Conservation (phyloP, 2,888 invertebrate genomes). For the Deilephila elpenor region DNA sequence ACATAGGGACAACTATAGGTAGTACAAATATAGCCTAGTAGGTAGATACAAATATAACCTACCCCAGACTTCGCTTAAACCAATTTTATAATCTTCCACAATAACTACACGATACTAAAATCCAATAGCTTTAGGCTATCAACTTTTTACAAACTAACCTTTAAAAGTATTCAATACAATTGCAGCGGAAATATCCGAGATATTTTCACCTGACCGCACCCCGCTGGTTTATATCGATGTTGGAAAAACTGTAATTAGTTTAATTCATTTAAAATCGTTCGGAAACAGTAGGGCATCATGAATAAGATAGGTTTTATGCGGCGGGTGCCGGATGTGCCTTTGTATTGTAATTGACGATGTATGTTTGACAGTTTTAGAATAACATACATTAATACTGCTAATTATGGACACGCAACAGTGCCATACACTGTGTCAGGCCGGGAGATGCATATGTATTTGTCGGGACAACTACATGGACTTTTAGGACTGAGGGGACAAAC, state of each 20-base stretch:
- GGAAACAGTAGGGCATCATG: conserved; percentile 12
- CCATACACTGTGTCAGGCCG: too few species aligned
- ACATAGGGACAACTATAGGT: too few species aligned
- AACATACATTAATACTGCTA: too few species aligned
- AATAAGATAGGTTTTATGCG: background rate
- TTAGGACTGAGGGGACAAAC: too few species aligned
- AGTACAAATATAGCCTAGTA: too few species aligned
- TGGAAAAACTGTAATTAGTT: conserved; percentile 15
- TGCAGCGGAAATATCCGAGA: conserved; percentile 16
- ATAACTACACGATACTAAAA: background rate
- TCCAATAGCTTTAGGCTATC: background rate
- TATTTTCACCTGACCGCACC: conserved; percentile 25
- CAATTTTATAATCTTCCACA: background rate
- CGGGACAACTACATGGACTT: too few species aligned
- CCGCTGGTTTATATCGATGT: conserved; percentile 28
- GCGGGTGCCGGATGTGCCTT: background rate
- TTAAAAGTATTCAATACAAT: conserved; percentile 27
- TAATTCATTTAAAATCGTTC: conserved; percentile 13
- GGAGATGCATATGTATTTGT: too few species aligned
- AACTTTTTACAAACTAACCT: conserved; percentile 4
- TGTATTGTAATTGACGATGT: background rate
- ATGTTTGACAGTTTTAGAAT: background rate
- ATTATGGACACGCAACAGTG: too few species aligned
- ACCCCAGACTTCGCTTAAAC: too few species aligned
- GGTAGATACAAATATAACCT: too few species aligned